phyloP scores from a whole-genome alignment of 2,113 vertebrate species.

The Orthonyx spaldingii region DNA sequence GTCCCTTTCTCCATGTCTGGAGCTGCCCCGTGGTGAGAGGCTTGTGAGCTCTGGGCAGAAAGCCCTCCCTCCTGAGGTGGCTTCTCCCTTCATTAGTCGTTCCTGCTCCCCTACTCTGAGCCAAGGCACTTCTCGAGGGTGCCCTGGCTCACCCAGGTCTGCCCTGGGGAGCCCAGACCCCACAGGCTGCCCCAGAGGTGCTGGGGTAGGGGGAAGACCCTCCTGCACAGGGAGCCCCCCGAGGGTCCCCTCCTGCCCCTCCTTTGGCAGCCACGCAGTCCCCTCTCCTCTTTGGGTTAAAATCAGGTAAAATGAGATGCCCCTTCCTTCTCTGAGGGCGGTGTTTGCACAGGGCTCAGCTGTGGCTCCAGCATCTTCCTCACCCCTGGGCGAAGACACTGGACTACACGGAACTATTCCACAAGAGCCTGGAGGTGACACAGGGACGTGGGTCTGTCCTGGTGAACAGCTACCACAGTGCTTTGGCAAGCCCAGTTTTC shows the following conservation, averaged over 20 bases:
- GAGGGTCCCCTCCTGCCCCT: not conserved
- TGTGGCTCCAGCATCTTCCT: not conserved
- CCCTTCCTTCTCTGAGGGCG: not conserved
- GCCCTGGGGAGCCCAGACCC: not conserved
- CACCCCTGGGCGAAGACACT: not conserved
- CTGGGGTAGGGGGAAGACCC: not conserved
- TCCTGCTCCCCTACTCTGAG: no score
- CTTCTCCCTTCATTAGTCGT: not conserved
- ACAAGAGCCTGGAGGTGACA: not conserved
- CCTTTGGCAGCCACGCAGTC: rapidly evolving
- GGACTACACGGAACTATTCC: no score
- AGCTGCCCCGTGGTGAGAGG: rapidly evolving
- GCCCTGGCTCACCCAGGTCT: not conserved
- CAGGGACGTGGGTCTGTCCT: not conserved
- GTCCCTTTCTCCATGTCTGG: not conserved
- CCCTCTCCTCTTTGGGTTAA: not conserved
- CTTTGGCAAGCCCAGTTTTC: not conserved
- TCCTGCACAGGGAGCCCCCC: not conserved
- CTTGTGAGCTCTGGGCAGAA: not conserved
- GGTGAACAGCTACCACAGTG: not conserved
- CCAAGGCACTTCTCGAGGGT: no score
- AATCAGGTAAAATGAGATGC: not conserved
- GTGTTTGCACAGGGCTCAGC: not conserved
- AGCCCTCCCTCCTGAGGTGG: not conserved
- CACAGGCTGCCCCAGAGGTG: rapidly evolving